Evolutionary conservation across 23 tunicate species (phyloP).

Genomic region (Corella eumyota): DNA sequence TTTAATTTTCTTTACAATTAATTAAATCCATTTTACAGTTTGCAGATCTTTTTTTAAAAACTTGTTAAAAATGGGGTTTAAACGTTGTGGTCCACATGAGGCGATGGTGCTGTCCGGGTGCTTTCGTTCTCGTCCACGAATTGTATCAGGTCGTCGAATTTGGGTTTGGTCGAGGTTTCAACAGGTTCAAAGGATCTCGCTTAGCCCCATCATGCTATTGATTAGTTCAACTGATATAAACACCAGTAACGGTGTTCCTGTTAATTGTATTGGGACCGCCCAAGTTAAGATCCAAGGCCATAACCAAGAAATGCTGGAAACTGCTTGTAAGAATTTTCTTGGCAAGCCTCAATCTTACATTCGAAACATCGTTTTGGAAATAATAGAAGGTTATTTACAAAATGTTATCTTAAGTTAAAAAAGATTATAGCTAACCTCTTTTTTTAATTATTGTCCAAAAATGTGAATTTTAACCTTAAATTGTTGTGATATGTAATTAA

Average conservation of each 20-base stretch:
- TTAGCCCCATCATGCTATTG: slow-evolving; percentile 66
- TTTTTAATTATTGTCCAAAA: no score
- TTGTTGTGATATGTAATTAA: no score
- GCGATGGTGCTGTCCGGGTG: slow-evolving; percentile 91
- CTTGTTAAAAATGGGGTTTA: slow-evolving; percentile 83
- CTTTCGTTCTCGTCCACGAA: slow-evolving; percentile 34
- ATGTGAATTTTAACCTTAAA: no score
- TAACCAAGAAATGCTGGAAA: slow-evolving; percentile 61
- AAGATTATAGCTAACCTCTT: no score
- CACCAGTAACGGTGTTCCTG: slow-evolving; percentile 67
- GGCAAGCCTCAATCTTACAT: slow-evolving; percentile 55
- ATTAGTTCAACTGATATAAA: slow-evolving; percentile 42
- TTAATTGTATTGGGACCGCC: slow-evolving; percentile 75
- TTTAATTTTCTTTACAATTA: no score
- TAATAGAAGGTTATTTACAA: slow-evolving; percentile 38
- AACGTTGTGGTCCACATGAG: slow-evolving; percentile 84
- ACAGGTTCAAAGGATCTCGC: slow-evolving; percentile 57
- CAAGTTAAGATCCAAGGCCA: slow-evolving; percentile 73
- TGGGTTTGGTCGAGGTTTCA: slow-evolving; percentile 78
- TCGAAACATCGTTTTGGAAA: slow-evolving; percentile 72
- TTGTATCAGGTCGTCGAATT: slow-evolving; percentile 67
- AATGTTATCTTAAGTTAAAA: no score
- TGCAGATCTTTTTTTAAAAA: no score
- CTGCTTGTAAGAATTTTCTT: slow-evolving; percentile 80
- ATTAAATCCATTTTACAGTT: no score